Evolutionary conservation across 2,113 vertebrate species (phyloP), one percentile per base, ranked within the genome.

Genomic region (Ageneiosus marmoratus): DNA sequence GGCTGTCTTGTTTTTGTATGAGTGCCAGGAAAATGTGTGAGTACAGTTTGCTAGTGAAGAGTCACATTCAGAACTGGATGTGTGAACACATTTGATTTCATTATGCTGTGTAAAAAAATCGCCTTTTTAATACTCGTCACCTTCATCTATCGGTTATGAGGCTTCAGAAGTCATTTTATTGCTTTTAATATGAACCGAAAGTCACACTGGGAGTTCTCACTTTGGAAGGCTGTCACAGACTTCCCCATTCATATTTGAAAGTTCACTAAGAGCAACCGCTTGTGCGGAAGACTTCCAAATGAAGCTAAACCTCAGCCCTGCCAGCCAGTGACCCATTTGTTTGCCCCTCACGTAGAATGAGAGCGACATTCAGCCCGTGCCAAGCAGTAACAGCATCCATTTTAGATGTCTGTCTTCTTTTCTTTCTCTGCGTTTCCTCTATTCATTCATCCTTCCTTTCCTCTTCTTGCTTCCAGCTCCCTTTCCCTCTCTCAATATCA

Each of bases 281-380:
- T 79, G 60, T 88, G 85, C 48, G 67, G 77, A 79, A 76, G 62
- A 80, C 69, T 67, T 77, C 69, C 69, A 84, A 86, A 87, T 69
- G 75, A 87, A 73, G 75, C 75, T 81, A 41, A 55, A 79, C 29
- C 79, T 82, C 20, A 24, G 53, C 83, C n/a, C 74, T 78, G 69
- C 60, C 50, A 84, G 58, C 50, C n/a, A 76, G 62, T 60, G 27
- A 55, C 32, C 65, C 48, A 85, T 85, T 83, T 77, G 62, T 82
- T 85, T 79, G 77, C 89, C 11, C 70, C 79, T 88, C 88, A 90
- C 89, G 87, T 90, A 88, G 83, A 85, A 88, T 84, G 89, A 90
- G 87, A 86, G 75, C 77, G 87, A 65, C 82, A 84, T 78, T 79
- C 62, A 81, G 80, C n/a, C 65, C 53, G 72, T 74, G 89, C 87